A percentile compares a stretch with the other conserved stretches of the same genome.
These are phyloP conservation scores for Alectoris magna DNA, from an alignment of 2,797 vertebrate genomes.

Conservation along the genomic window DNA sequence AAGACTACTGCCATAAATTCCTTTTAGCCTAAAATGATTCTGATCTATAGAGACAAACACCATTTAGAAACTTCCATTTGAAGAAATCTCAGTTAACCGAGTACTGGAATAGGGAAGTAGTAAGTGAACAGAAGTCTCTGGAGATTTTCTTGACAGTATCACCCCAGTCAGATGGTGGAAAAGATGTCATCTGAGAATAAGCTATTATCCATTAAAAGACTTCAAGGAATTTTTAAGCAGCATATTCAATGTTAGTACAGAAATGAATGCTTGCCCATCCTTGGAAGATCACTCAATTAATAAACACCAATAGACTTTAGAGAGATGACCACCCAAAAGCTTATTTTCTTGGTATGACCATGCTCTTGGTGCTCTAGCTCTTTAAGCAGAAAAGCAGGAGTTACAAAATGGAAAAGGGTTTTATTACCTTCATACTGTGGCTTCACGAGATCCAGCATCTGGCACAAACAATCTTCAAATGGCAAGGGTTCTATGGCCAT, in stretches of 20 bases:
- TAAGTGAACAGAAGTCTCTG: background rate
- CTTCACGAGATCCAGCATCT: slow-evolving; percentile 95
- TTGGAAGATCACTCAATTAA: background rate
- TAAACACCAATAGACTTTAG: background rate
- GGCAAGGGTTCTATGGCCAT: slow-evolving; percentile 94
- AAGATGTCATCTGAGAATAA: background rate
- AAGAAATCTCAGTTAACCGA: background rate
- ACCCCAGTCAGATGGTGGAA: background rate
- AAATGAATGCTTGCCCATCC: background rate
- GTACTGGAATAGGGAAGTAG: background rate
- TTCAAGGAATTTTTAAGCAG: background rate
- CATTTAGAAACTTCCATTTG: background rate
- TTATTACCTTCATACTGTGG: slow-evolving; percentile 87
- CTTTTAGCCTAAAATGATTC: background rate
- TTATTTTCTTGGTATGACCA: background rate
- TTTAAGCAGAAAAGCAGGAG: background rate
- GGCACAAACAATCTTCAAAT: slow-evolving; percentile 95
- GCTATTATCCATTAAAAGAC: background rate
- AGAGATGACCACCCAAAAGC: background rate
- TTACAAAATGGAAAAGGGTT: background rate
- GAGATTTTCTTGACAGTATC: background rate
- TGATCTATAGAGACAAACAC: background rate
- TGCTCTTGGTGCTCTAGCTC: background rate
- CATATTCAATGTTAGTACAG: background rate
- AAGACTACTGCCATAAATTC: background rate